Conservation (phyloP, 1,140 invertebrate species). For the Wasmannia auropunctata region DNA sequence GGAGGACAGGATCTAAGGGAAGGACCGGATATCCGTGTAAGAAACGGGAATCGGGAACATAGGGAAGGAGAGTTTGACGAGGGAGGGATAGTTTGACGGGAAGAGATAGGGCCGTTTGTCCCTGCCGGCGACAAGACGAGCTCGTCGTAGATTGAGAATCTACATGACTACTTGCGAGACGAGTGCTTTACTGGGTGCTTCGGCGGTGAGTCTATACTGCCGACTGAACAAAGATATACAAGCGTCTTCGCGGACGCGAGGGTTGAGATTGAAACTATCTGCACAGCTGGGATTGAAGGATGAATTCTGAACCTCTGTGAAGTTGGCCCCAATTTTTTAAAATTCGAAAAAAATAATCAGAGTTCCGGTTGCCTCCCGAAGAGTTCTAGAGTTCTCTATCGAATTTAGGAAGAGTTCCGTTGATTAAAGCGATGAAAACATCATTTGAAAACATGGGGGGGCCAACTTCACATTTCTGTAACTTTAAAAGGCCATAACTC, state of each 20-base stretch:
- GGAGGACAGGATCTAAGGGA: neutral
- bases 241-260: neutral
- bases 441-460: no score
- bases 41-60: conserved; percentile 40
- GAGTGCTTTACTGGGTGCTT: neutral
- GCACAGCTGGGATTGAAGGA: neutral
- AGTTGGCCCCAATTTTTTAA: no score
- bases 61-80: conserved; percentile 23
- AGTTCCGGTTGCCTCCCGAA: no score
- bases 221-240: neutral
- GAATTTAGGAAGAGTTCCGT: no score
- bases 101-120: conserved; percentile 23
- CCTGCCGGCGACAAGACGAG: conserved; percentile 20
- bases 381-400: no score
- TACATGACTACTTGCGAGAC: conserved; percentile 27
- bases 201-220: neutral
- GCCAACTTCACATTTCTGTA: no score
- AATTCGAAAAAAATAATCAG: no score
- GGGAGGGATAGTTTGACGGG: neutral
- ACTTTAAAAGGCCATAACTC: no score
- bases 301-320: neutral
- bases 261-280: neutral
- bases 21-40: conserved; percentile 22
- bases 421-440: no score
- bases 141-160: conserved; percentile 31